Conservation (phyloP, 2,888 invertebrate species). For the Adelphocoris suturalis region DNA sequence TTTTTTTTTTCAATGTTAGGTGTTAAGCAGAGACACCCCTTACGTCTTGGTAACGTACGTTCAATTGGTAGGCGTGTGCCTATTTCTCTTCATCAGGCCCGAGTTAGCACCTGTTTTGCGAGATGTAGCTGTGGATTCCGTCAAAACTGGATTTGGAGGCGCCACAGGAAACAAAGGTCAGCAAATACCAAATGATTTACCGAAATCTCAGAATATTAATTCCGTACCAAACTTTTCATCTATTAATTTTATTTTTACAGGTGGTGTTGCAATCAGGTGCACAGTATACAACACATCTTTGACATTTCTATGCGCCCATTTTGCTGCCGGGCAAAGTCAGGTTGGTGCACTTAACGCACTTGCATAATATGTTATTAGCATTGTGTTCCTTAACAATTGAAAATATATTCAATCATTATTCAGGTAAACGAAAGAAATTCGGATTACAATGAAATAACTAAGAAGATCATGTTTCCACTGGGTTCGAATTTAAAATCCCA, state of each 20-base stretch:
- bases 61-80: slow-evolving; percentile 97
- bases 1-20: slow-evolving; percentile 76
- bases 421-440: slow-evolving; percentile 96
- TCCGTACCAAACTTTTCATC: background rate
- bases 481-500: slow-evolving; percentile 95
- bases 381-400: background rate
- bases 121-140: slow-evolving; percentile 96
- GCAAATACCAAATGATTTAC: background rate
- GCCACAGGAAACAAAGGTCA: slow-evolving; percentile 96
- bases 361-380: background rate
- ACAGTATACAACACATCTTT: slow-evolving; percentile 95
- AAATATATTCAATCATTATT: slow-evolving; percentile 79
- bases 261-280: slow-evolving; percentile 88
- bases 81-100: slow-evolving; percentile 95
- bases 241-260: background rate
- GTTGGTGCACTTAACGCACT: slow-evolving; percentile 78
- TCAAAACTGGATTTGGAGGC: slow-evolving; percentile 98
- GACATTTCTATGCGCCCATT: slow-evolving; percentile 99
- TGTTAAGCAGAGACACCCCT: slow-evolving; percentile 90
- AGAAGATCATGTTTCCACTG: slow-evolving; percentile 94
- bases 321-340: slow-evolving; percentile 91
- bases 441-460: slow-evolving; percentile 96
- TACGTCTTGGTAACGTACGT: slow-evolving; percentile 95
- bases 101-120: slow-evolving; percentile 92
- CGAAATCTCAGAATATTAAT: background rate